Evolutionary conservation across 2,113 vertebrate genomes (phyloP).

Genomic region (Calonectris borealis): DNA sequence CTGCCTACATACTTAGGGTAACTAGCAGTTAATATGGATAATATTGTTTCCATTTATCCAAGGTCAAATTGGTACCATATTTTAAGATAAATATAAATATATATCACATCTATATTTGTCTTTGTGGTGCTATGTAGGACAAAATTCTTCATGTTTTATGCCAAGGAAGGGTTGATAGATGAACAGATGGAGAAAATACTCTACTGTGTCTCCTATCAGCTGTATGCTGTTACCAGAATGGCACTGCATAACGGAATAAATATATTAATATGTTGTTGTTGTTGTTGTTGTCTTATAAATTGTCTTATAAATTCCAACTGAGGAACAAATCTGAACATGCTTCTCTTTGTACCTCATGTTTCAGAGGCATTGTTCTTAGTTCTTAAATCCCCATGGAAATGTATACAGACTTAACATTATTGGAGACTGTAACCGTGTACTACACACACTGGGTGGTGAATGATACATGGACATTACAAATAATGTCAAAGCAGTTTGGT

Average conservation of each 20-base stretch:
- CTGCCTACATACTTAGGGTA: not conserved
- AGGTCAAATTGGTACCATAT: not conserved
- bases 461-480: not conserved
- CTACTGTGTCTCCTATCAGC: not conserved
- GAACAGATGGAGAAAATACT: constrained; percentile 50
- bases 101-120: not conserved
- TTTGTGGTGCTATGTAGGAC: not conserved
- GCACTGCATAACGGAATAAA: not conserved
- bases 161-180: constrained; percentile 1
- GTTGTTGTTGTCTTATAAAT: not conserved
- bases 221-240: constrained; percentile 19
- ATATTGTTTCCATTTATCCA: not conserved
- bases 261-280: not conserved
- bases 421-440: not conserved
- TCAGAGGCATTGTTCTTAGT: not conserved
- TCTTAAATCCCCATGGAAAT: not conserved
- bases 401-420: not conserved
- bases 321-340: not conserved
- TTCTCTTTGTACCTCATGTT: not conserved
- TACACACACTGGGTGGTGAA: not conserved
- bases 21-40: not conserved
- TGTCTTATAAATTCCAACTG: not conserved
- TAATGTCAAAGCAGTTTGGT: not conserved
- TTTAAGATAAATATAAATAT: not conserved
- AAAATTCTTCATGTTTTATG: not conserved